A percentile compares a stretch with the other conserved stretches of the same genome.
phyloP scores from a whole-genome alignment of 2,797 vertebrate genomes.

The Tarsius wallacei region DNA sequence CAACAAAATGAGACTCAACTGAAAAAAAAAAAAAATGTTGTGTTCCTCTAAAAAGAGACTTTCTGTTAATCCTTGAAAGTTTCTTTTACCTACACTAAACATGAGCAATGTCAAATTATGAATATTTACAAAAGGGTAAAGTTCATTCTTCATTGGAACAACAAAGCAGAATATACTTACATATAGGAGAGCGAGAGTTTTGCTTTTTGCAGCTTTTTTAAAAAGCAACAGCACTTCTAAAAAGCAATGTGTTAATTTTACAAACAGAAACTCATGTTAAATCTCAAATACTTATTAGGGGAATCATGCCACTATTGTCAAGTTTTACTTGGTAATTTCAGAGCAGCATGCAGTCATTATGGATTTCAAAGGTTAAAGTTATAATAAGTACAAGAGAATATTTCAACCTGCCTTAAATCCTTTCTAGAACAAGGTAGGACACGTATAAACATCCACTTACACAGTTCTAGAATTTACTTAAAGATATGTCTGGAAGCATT shows the following conservation, averaged over 20 bases:
- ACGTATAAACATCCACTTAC: conserved; percentile 8
- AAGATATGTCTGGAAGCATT: not conserved
- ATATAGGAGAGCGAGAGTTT: not conserved
- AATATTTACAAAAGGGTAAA: conserved; percentile 16
- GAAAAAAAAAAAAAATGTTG: too few species aligned
- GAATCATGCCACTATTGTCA: not conserved
- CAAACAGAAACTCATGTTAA: conserved; percentile 14
- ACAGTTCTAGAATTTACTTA: conserved; percentile 50
- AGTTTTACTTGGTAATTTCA: conserved; percentile 34
- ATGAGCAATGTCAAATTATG: not conserved
- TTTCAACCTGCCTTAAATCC: conserved; percentile 50
- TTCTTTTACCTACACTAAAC: conserved; percentile 8
- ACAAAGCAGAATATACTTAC: not conserved
- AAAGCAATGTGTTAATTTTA: conserved; percentile 25
- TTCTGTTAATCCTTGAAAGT: conserved; percentile 6
- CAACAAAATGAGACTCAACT: too few species aligned
- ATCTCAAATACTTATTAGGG: conserved; percentile 11
- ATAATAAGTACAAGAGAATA: not conserved
- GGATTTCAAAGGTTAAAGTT: conserved; percentile 39
- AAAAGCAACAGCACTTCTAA: not conserved
- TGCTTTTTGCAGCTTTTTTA: not conserved
- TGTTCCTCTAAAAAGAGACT: not conserved
- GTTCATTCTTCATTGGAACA: conserved; percentile 18
- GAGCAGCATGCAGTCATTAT: not conserved
- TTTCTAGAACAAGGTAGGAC: conserved; percentile 29